These are phyloP conservation scores for Ochlodes sylvanus DNA, from an alignment of 2,888 invertebrate species.

Conservation along the genomic window DNA sequence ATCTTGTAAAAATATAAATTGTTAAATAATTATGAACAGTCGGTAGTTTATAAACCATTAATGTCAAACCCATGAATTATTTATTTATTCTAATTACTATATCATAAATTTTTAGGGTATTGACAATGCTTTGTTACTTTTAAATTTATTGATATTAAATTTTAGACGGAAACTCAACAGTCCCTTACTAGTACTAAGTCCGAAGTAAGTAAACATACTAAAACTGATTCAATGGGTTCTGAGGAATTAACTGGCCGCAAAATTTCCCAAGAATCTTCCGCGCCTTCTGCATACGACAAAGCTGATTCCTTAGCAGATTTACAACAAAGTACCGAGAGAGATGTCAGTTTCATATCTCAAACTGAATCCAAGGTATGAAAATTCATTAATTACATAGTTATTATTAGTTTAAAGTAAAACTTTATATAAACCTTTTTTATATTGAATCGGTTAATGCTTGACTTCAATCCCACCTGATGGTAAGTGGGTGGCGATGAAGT, in stretches of 20 bases:
- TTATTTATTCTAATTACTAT: neutral
- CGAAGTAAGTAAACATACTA: slow-evolving; percentile 73
- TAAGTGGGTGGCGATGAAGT: no score
- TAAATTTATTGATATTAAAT: slow-evolving; percentile 32
- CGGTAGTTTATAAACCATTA: no score
- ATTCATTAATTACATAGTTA: neutral
- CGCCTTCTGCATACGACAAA: slow-evolving; percentile 71
- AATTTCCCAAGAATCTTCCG: slow-evolving; percentile 72
- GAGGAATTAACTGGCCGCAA: slow-evolving; percentile 67
- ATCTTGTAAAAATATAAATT: no score
- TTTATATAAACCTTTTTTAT: no score
- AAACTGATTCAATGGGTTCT: slow-evolving; percentile 77
- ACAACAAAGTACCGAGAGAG: slow-evolving; percentile 79
- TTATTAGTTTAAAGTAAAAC: neutral
- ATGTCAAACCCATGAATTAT: no score
- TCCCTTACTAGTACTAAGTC: slow-evolving; percentile 72
- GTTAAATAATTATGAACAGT: no score
- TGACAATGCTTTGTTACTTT: no score
- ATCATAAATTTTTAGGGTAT: neutral
- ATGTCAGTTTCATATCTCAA: slow-evolving; percentile 78
- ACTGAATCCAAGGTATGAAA: slow-evolving; percentile 77
- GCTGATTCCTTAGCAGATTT: slow-evolving; percentile 77
- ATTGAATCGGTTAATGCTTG: no score
- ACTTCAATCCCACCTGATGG: no score
- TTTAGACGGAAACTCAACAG: slow-evolving; percentile 69